Percentiles rank a stretch among this genome's conserved stretches.
These are phyloP conservation scores for Phalacrocorax carbo DNA, from an alignment of 2,113 vertebrate species.

Conservation along the genomic window DNA sequence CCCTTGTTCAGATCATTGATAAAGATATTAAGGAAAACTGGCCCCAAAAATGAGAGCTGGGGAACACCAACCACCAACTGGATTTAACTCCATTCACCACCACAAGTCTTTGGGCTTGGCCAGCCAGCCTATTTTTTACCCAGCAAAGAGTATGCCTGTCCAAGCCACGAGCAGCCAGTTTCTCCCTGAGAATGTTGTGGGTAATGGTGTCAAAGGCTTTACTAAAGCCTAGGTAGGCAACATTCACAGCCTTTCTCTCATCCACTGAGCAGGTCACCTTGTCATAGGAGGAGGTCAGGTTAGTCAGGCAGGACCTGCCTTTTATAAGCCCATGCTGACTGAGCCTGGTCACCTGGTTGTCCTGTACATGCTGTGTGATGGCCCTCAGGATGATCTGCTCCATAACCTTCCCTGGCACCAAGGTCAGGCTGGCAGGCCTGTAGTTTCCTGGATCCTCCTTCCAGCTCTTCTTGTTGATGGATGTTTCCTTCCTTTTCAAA, in stretches of 20 bases:
- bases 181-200: background rate
- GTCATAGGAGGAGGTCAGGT: too few relatives aligned
- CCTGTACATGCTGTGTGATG: rapidly evolving
- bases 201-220: background rate
- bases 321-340: background rate
- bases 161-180: background rate
- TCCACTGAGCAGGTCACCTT: too few relatives aligned
- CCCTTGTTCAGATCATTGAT: too few relatives aligned
- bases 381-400: background rate
- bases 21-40: too few relatives aligned
- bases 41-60: too few relatives aligned
- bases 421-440: background rate
- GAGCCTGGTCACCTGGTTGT: background rate
- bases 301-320: background rate
- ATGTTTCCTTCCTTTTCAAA: background rate
- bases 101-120: too few relatives aligned
- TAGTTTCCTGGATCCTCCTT: background rate
- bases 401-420: background rate
- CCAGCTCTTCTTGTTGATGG: background rate
- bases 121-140: too few relatives aligned
- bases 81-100: too few relatives aligned
- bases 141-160: too few relatives aligned
- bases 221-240: too few relatives aligned
- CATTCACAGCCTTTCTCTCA: too few relatives aligned
- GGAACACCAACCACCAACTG: too few relatives aligned